Evolutionary conservation across 2,797 vertebrate genomes (phyloP).

Genomic region (Trichosurus vulpecula): DNA sequence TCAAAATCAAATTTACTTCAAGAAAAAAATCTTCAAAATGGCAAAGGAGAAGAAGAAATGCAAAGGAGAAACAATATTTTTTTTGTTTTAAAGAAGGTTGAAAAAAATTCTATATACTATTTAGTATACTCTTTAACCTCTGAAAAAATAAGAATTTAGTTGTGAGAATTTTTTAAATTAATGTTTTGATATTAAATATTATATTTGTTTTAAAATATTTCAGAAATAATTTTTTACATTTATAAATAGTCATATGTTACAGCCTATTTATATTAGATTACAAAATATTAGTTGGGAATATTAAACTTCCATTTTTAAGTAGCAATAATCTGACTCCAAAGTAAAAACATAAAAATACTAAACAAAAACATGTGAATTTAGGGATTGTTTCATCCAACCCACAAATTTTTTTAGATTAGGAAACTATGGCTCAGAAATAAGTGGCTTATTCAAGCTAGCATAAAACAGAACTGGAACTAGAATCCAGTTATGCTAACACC

Average conservation of each 20-base stretch:
- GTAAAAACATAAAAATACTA: not conserved
- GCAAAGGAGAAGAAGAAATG: not conserved
- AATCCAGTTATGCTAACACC: not conserved
- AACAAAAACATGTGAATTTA: not conserved
- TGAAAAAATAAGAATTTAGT: not conserved
- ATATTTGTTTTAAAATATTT: not conserved
- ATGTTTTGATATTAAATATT: not conserved
- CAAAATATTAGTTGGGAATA: not conserved
- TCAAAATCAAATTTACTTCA: not conserved
- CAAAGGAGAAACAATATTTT: not conserved
- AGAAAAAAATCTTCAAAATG: not conserved
- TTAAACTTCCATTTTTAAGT: not conserved
- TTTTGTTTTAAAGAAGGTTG: not conserved
- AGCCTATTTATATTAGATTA: not conserved
- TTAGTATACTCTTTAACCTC: not conserved
- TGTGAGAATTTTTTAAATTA: not conserved
- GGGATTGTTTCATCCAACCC: not conserved
- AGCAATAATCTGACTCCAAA: not conserved
- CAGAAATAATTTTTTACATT: not conserved
- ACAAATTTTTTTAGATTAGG: not conserved
- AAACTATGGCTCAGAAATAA: not conserved
- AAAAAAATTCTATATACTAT: not conserved
- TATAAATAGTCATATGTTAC: not conserved
- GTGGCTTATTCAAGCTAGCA: not conserved
- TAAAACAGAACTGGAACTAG: not conserved